Evolutionary conservation across 2,797 vertebrate genomes (phyloP).

Genomic region (Hyperoplus lanceolatus): DNA sequence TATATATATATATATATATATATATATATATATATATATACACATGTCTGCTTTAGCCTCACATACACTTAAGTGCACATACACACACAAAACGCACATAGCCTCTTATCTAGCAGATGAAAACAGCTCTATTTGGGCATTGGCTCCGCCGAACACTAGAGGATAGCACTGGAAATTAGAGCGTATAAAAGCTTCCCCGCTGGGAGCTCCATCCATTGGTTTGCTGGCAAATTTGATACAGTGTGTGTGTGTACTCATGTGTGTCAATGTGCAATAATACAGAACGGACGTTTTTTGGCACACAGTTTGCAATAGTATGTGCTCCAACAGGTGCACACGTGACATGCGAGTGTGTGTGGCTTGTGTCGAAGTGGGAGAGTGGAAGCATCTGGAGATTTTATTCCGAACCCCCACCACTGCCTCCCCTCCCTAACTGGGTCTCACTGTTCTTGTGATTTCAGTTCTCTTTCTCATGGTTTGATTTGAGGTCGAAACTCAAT

Average conservation of each 20-base stretch:
- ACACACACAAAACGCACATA: conserved; percentile 6
- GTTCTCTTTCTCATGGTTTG: conserved; percentile 72
- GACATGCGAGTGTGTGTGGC: conserved; percentile 45
- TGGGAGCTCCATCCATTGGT: conserved; percentile 52
- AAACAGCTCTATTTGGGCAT: conserved; percentile 71
- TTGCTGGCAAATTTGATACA: conserved; percentile 56
- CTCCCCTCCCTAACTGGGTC: no score
- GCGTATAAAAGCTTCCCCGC: conserved; percentile 64
- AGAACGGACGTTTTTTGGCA: conserved; percentile 24
- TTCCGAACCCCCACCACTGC: neutral
- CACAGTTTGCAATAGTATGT: conserved; percentile 24
- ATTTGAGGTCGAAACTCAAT: conserved; percentile 81
- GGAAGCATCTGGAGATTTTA: conserved; percentile 59
- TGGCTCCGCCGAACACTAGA: conserved; percentile 51
- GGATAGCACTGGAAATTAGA: conserved; percentile 79
- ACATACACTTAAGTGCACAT: conserved; percentile 12
- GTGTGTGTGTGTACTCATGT: conserved; percentile 21
- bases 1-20: no score
- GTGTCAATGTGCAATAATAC: conserved; percentile 30
- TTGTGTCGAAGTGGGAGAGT: conserved; percentile 57
- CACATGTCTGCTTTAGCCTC: neutral
- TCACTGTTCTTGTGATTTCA: conserved; percentile 19
- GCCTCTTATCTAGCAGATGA: conserved; percentile 66
- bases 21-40: no score
- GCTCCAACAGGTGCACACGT: conserved; percentile 39